phyloP scores from a whole-genome alignment of 2,797 vertebrate genomes.

The Schizothorax lantsangensis region DNA sequence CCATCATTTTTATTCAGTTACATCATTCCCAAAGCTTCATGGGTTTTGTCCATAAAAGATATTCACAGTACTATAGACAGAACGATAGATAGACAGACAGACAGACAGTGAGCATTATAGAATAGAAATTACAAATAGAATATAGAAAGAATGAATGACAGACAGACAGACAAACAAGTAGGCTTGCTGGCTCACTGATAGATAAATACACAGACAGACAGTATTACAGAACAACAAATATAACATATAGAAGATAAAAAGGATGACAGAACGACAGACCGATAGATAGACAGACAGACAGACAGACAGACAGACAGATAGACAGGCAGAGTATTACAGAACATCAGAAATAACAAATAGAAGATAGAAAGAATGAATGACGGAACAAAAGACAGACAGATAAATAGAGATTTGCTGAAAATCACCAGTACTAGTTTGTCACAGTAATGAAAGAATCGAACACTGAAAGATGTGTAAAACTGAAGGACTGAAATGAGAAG shows the following conservation, averaged over 20 bases:
- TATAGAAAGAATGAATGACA: too few species aligned
- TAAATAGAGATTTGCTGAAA: neutral
- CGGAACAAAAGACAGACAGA: neutral
- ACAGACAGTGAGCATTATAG: too few species aligned
- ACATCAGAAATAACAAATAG: neutral
- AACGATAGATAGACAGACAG: neutral
- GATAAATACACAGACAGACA: neutral
- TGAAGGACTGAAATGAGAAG: slow-evolving; percentile 5
- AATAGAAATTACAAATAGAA: neutral
- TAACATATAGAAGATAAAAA: neutral
- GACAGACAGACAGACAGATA: neutral
- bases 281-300: neutral
- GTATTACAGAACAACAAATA: neutral
- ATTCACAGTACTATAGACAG: neutral
- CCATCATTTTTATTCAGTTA: neutral
- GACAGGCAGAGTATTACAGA: neutral
- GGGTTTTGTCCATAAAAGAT: neutral
- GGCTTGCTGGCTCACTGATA: too few species aligned
- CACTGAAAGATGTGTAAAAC: neutral
- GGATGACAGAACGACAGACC: neutral
- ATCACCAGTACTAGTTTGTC: neutral
- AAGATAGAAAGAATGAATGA: neutral
- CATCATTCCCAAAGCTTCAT: neutral
- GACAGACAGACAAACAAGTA: too few species aligned
- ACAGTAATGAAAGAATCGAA: neutral